phyloP scores from a whole-genome alignment of 1,140 invertebrate genomes.

The Drosophila parabipectinata region DNA sequence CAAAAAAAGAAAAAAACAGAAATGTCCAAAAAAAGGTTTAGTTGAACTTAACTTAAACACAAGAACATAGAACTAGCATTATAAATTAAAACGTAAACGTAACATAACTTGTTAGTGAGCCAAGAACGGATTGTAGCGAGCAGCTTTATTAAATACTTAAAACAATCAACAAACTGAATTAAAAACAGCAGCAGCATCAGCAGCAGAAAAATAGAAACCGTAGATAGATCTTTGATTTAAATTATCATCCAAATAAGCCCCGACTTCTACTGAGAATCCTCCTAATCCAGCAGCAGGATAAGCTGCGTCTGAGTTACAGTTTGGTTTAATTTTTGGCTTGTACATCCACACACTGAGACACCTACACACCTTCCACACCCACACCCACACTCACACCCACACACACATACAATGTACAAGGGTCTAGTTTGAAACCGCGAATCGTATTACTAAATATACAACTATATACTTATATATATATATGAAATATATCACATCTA shows the following conservation, averaged over 20 bases:
- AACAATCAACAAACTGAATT: conserved; percentile 13
- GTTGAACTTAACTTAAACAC: conserved; percentile 28
- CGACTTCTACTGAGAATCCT: conserved; percentile 41
- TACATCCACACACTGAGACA: conserved; percentile 17
- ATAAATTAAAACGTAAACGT: conserved; percentile 37
- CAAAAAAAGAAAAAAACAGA: conserved; percentile 29
- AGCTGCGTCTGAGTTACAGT: neutral
- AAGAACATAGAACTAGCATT: conserved; percentile 32
- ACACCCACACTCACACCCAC: conserved; percentile 20
- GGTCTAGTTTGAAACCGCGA: conserved; percentile 82
- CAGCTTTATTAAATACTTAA: conserved; percentile 61
- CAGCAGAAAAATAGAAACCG: conserved; percentile 1
- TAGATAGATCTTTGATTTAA: conserved; percentile 61
- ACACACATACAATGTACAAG: conserved; percentile 75
- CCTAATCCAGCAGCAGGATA: too few species aligned
- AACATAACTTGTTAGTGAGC: conserved; percentile 54
- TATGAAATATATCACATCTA: conserved; percentile 38
- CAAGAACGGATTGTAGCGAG: conserved; percentile 56
- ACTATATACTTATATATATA: conserved; percentile 26
- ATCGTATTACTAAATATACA: conserved; percentile 82
- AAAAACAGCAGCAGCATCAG: conserved; percentile 9
- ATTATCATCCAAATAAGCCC: conserved; percentile 30
- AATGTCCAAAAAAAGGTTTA: conserved; percentile 48
- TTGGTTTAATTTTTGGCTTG: conserved; percentile 54
- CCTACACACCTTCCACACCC: conserved; percentile 3